Conservation (phyloP, 2,113 vertebrate genomes). For the Seriola quinqueradiata region DNA sequence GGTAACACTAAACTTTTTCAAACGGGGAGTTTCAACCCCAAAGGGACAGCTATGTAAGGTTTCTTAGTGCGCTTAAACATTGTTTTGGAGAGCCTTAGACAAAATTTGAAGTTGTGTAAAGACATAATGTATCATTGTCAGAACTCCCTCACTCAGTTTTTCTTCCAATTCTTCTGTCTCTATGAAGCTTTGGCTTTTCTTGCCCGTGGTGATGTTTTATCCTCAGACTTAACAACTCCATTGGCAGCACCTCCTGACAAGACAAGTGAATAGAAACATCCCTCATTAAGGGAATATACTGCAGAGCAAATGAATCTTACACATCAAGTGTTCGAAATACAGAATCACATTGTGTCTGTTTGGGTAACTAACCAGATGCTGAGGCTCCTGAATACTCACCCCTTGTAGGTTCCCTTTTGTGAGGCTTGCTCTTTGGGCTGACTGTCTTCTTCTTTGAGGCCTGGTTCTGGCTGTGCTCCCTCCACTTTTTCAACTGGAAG, state of each 20-base stretch:
- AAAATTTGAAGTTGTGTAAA: conserved; percentile 65
- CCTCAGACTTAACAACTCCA: conserved; percentile 84
- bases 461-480: conserved; percentile 87
- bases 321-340: neutral
- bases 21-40: conserved; percentile 41
- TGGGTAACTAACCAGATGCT: neutral
- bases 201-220: conserved; percentile 83
- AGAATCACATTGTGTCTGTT: neutral
- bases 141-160: conserved; percentile 42
- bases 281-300: neutral
- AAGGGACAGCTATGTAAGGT: conserved; percentile 58
- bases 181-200: conserved; percentile 87
- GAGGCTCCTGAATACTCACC: conserved; percentile 74
- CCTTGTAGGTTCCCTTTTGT: conserved; percentile 83
- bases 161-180: conserved; percentile 29
- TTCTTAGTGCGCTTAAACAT: conserved; percentile 68
- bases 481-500: conserved; percentile 91
- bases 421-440: conserved; percentile 85
- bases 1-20: conserved; percentile 58
- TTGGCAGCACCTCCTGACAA: conserved; percentile 82
- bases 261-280: conserved; percentile 29
- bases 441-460: conserved; percentile 84
- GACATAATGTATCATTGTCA: conserved; percentile 65
- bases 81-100: conserved; percentile 66
- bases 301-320: neutral